Conservation (phyloP, 2,797 vertebrate genomes). For the Lepidocolaptes lacrymiger region DNA sequence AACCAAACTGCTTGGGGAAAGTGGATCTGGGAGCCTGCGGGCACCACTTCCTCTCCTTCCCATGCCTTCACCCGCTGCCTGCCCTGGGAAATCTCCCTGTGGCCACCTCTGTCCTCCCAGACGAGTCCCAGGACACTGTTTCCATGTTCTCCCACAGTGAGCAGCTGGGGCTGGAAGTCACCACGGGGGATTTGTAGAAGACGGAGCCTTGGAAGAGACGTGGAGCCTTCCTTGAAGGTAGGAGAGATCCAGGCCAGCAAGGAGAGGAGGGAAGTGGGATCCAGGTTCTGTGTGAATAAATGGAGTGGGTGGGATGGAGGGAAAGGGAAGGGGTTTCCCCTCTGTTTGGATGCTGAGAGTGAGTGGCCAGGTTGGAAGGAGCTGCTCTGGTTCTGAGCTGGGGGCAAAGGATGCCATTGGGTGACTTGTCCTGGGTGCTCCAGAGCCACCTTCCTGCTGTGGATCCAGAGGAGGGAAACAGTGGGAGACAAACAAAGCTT, state of each 20-base stretch:
- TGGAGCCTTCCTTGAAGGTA: background rate
- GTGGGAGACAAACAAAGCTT: background rate
- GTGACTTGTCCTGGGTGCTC: accelerated
- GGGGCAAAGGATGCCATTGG: accelerated
- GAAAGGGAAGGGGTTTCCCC: background rate
- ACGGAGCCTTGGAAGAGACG: accelerated
- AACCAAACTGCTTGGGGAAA: accelerated
- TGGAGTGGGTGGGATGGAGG: background rate
- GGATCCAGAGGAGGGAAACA: background rate
- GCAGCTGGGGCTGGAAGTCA: accelerated
- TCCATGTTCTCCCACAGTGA: accelerated
- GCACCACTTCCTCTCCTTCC: background rate
- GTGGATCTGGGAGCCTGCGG: accelerated
- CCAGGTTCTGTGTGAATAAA: accelerated
- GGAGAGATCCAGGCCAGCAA: background rate
- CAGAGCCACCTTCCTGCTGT: accelerated
- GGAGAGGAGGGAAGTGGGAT: background rate
- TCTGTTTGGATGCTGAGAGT: accelerated
- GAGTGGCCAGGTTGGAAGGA: accelerated
- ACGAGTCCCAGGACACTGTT: accelerated
- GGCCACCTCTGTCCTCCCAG: accelerated
- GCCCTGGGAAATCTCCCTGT: background rate
- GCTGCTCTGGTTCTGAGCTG: background rate
- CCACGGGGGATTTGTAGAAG: background rate
- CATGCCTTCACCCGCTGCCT: background rate